Percentiles rank a stretch among this genome's conserved stretches.
phyloP scores from a whole-genome alignment of 2,797 vertebrate genomes.

The Anguilla anguilla region DNA sequence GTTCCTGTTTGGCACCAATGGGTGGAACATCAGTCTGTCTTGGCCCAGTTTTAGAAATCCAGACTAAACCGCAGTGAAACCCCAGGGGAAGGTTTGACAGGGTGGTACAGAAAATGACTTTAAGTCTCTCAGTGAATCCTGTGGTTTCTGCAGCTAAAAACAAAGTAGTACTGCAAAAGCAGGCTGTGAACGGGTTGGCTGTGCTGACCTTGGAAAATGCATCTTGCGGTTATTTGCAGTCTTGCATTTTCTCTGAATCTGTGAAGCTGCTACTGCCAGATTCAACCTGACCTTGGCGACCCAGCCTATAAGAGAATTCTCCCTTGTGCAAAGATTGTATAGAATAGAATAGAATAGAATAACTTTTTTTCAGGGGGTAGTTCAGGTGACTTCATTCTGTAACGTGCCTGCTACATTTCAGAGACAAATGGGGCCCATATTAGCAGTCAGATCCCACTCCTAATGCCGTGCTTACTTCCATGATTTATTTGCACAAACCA shows the following conservation, averaged over 20 bases:
- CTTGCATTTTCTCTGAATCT: background rate
- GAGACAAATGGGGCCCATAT: background rate
- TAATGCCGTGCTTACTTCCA: background rate
- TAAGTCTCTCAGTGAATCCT: background rate
- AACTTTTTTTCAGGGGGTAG: too few relatives aligned
- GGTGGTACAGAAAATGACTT: background rate
- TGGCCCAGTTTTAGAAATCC: background rate
- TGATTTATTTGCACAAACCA: background rate
- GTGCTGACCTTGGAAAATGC: background rate
- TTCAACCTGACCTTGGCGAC: background rate
- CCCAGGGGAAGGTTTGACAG: background rate
- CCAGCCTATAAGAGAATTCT: background rate
- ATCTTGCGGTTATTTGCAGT: background rate
- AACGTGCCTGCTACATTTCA: background rate
- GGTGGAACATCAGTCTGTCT: background rate
- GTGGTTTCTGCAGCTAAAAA: background rate
- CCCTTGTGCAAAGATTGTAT: background rate
- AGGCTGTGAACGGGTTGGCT: background rate
- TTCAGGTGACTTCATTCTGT: background rate
- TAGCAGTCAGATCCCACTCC: background rate
- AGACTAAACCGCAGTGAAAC: background rate
- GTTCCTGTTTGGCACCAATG: background rate
- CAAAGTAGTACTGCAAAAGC: too few relatives aligned
- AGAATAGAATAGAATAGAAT: too few relatives aligned
- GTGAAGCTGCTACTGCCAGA: background rate